Percentiles rank a stretch among this genome's conserved stretches.
These are phyloP conservation scores for Ormyrus rosae DNA, from an alignment of 2,888 invertebrate species.

Conservation along the genomic window DNA sequence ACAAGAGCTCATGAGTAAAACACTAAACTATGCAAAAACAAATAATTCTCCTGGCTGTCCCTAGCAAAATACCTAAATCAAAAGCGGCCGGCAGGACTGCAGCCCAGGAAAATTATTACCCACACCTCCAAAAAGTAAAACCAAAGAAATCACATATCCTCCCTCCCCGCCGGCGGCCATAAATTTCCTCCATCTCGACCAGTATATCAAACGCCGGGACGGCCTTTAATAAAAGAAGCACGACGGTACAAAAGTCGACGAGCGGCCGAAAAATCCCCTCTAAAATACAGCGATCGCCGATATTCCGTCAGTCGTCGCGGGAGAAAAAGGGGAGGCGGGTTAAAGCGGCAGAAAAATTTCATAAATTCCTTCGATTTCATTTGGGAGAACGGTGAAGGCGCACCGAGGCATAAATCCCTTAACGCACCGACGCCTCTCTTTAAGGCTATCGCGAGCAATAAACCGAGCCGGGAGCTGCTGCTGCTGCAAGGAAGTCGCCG, in stretches of 20 bases:
- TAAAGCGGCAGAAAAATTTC: slow-evolving; percentile 29
- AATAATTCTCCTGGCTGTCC: too few relatives aligned
- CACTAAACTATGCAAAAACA: too few relatives aligned
- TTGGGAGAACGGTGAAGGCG: background rate
- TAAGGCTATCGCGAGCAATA: slow-evolving; percentile 39
- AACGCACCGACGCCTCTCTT: slow-evolving; percentile 42
- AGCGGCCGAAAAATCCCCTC: slow-evolving; percentile 1
- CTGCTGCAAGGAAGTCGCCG: background rate
- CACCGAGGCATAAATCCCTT: slow-evolving; percentile 39
- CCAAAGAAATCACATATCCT: background rate
- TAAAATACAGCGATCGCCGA: background rate
- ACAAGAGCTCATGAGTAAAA: too few relatives aligned
- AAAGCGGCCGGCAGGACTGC: too few relatives aligned
- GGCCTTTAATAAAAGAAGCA: background rate
- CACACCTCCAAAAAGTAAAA: background rate
- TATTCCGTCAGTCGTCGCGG: background rate
- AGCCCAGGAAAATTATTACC: background rate
- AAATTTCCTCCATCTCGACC: background rate
- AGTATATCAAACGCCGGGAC: background rate
- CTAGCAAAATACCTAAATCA: too few relatives aligned
- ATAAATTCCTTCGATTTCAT: slow-evolving; percentile 53
- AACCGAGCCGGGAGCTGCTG: slow-evolving; percentile 1
- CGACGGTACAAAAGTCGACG: background rate
- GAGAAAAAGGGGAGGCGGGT: background rate
- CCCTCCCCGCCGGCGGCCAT: background rate